Percentiles rank a stretch among this genome's conserved stretches.
Evolutionary conservation across 1,140 invertebrate species (phyloP).

Genomic region (Neodiprion lecontei): DNA sequence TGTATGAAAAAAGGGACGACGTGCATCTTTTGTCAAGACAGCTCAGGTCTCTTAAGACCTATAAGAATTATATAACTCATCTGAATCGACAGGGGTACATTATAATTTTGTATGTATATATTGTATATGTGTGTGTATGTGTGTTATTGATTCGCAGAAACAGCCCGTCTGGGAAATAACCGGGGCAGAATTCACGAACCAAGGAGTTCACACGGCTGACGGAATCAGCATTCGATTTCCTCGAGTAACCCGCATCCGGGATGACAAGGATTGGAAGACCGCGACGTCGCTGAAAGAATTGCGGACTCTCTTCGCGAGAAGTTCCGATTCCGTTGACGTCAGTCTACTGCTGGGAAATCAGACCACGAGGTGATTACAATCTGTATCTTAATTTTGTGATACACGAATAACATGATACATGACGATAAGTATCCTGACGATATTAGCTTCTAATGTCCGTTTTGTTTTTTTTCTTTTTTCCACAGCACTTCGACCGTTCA

Average conservation of each 20-base stretch:
- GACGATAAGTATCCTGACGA: neutral
- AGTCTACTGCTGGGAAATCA: conserved; percentile 57
- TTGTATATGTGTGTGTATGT: too few species aligned
- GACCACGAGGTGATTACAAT: neutral
- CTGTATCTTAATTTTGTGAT: neutral
- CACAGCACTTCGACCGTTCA: neutral
- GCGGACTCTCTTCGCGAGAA: conserved; percentile 69
- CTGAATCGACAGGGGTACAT: too few species aligned
- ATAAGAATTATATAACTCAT: too few species aligned
- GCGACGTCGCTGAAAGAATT: conserved; percentile 83
- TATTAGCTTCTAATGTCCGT: neutral
- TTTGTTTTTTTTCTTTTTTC: neutral
- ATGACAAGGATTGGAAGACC: conserved; percentile 85
- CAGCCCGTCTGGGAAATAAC: conserved; percentile 95
- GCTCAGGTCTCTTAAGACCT: too few species aligned
- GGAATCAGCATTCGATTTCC: conserved; percentile 95
- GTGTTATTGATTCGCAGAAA: conserved; percentile 49
- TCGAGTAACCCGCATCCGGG: conserved; percentile 80
- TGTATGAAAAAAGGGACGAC: neutral
- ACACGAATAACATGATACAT: neutral
- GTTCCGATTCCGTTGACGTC: conserved; percentile 72
- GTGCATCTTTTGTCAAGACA: neutral
- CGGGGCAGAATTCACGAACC: conserved; percentile 89
- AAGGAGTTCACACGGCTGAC: conserved; percentile 86
- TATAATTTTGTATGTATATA: too few species aligned